Evolutionary conservation across 2,797 vertebrate genomes (phyloP).

Genomic region (Pangasius djambal): DNA sequence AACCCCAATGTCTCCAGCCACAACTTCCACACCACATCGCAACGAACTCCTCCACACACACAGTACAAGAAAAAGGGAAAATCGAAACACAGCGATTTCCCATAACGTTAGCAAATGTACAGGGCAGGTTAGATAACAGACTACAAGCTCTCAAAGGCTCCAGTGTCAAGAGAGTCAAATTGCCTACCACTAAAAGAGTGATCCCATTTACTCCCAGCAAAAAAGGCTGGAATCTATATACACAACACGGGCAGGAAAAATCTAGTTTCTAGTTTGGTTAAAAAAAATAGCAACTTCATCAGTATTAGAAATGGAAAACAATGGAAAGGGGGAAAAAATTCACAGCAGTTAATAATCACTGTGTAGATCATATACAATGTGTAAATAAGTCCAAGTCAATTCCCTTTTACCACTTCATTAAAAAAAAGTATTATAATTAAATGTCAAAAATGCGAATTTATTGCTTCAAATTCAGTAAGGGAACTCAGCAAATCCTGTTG

Average conservation of each 20-base stretch:
- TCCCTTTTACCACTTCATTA: neutral
- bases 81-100: slow-evolving; percentile 37
- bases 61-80: neutral
- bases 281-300: neutral
- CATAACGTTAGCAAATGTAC: slow-evolving; percentile 10
- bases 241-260: neutral
- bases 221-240: neutral
- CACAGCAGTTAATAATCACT: neutral
- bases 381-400: neutral
- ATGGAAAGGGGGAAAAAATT: neutral
- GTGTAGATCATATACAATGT: neutral
- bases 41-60: neutral
- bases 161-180: slow-evolving; percentile 16
- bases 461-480: neutral
- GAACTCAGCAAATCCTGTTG: neutral
- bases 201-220: neutral
- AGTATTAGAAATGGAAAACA: neutral
- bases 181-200: slow-evolving; percentile 13
- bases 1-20: neutral
- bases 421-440: neutral
- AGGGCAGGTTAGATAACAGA: slow-evolving; percentile 26
- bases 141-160: slow-evolving; percentile 23
- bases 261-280: neutral
- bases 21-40: neutral
- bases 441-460: neutral